These are phyloP conservation scores for Catostylus mosaicus DNA, from an alignment of 30 jellyfish, hydroid and myxozoan genomes.

Conservation along the genomic window DNA sequence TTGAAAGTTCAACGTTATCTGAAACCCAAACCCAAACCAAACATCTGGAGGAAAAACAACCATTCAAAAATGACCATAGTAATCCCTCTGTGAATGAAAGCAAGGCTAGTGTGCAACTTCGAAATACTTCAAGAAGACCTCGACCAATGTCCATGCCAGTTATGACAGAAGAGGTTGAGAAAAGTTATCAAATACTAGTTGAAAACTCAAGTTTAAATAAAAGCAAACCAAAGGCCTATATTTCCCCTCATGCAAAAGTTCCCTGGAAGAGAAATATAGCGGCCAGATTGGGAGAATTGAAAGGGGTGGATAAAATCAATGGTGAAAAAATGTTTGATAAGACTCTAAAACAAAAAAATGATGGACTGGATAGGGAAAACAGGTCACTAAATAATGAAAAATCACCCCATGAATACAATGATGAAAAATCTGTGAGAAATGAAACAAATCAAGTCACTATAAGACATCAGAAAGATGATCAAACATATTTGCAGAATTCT, in stretches of 20 bases:
- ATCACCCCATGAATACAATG: background rate
- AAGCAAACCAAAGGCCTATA: slow-evolving; percentile 55
- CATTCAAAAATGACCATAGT: background rate
- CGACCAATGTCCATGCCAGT: slow-evolving; percentile 69
- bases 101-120: background rate
- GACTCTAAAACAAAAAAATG: background rate
- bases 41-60: background rate
- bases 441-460: background rate
- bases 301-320: background rate
- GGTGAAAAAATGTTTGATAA: background rate
- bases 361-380: too few relatives aligned
- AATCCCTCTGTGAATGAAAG: background rate
- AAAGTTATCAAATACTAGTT: background rate
- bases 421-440: background rate
- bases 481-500: background rate
- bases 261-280: slow-evolving; percentile 52
- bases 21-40: background rate
- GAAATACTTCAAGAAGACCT: slow-evolving; percentile 8
- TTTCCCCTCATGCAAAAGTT: slow-evolving; percentile 66
- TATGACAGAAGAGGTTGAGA: slow-evolving; percentile 25
- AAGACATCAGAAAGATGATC: background rate
- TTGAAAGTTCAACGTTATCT: too few relatives aligned
- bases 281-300: background rate
- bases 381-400: background rate
- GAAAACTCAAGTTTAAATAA: background rate